A percentile compares a stretch with the other conserved stretches of the same genome.
phyloP scores from a whole-genome alignment of 2,113 vertebrate genomes.

The Zapus hudsonius region DNA sequence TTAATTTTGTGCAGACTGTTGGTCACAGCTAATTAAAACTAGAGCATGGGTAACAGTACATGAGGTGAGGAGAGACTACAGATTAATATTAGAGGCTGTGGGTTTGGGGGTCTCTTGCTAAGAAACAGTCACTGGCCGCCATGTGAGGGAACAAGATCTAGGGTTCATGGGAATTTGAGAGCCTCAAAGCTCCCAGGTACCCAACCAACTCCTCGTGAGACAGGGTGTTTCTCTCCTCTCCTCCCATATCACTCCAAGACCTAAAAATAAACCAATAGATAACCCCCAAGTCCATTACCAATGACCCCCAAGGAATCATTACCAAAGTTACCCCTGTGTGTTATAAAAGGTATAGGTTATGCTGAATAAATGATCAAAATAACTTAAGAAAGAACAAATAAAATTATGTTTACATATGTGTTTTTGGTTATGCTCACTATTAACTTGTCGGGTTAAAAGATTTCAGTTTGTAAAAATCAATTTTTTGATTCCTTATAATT shows the following conservation, averaged over 20 bases:
- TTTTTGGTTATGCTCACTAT: neutral
- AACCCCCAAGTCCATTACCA: neutral
- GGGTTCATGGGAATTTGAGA: neutral
- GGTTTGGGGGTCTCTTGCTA: neutral
- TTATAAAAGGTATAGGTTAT: neutral
- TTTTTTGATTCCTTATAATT: neutral
- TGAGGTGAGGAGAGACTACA: too few species aligned
- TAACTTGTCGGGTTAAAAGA: neutral
- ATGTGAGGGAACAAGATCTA: neutral
- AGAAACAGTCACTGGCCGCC: neutral
- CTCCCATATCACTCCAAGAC: too few species aligned
- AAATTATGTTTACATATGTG: neutral
- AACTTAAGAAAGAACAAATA: neutral
- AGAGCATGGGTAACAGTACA: neutral
- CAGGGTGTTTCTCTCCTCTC: too few species aligned
- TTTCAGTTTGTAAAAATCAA: conserved; percentile 16
- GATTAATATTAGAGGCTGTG: neutral
- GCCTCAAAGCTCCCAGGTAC: neutral
- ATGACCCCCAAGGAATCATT: neutral
- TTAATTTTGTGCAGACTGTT: neutral
- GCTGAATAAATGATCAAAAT: neutral
- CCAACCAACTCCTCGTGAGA: neutral
- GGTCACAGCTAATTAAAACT: neutral
- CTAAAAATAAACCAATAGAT: neutral
- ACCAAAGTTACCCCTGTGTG: neutral